Percentiles rank a stretch among this genome's conserved stretches.
Evolutionary conservation across 2,113 vertebrate species (phyloP).

Genomic region (Clupea harengus): DNA sequence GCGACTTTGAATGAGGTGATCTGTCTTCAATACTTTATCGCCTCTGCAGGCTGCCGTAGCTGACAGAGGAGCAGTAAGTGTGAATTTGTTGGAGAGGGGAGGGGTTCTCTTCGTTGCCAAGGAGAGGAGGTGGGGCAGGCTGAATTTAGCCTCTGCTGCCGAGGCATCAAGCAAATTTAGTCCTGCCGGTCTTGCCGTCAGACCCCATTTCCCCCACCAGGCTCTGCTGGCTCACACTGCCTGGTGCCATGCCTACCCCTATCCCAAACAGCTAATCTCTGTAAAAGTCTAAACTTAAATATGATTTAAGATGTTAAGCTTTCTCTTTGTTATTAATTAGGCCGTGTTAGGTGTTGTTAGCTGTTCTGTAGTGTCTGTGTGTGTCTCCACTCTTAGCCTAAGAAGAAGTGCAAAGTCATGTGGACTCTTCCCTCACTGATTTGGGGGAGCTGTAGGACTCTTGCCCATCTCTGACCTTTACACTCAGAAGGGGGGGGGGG

Average conservation of each 20-base stretch:
- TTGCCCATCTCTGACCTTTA: neutral
- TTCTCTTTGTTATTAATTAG: neutral
- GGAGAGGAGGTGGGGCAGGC: conserved; percentile 27
- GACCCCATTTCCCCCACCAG: neutral
- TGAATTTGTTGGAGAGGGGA: conserved; percentile 17
- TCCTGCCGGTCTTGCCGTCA: conserved; percentile 31
- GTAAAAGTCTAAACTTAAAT: neutral
- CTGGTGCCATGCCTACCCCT: neutral
- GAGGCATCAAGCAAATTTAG: conserved; percentile 48
- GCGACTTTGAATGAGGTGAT: conserved; percentile 1
- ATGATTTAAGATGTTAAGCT: neutral
- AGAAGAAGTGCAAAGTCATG: neutral
- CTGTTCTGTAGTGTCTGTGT: too few species aligned
- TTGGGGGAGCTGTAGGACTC: neutral
- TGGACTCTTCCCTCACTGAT: neutral
- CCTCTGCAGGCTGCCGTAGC: neutral
- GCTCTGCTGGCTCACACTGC: neutral
- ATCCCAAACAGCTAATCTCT: neutral
- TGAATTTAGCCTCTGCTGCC: conserved; percentile 56
- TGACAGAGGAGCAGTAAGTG: neutral
- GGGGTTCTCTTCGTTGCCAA: conserved; percentile 28
- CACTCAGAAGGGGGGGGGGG: neutral
- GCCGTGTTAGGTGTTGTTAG: neutral
- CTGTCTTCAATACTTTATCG: neutral
- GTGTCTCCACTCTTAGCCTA: too few species aligned